Base-by-base conservation (phyloP, 2,888 invertebrate species). In the Parochlus steinenii region DNA sequence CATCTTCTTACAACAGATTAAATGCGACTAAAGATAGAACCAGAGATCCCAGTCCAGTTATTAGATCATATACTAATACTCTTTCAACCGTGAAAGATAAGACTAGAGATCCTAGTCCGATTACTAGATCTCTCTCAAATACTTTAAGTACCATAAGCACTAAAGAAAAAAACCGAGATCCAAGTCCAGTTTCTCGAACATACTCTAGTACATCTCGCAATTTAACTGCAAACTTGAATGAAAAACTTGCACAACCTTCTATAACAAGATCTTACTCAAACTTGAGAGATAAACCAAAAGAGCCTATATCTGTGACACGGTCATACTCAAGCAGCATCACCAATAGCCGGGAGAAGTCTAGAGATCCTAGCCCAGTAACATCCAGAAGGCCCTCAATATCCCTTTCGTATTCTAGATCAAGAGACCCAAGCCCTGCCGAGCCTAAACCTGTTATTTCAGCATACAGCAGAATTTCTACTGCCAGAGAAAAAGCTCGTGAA, bases 101-200 rank as follows among this genome's bases (percentile, higher is more conserved):
- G 11, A 56, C 57, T 0, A 40, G 58, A 17, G 57, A 58, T 40
- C 52, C 58, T 4, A 57, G 57, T 42, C 58, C 58, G 0, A 56
- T 62, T 36, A 20, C 3, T 5, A 31, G 23, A 31, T 15, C 12
- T 10, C 20, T 28, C 22, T 55, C 62, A 40, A 53, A 57, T 33
- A 44, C 53, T 29, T 26, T 49, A 4, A 61, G 52, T 43, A 52
- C 58, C 48, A n/a, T n/a, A n/a, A n/a, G n/a, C n/a, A n/a, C n/a
- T n/a, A n/a, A 33, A 28, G 26, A 16, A 17, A 26, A 29, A 53
- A 56, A 50, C 30, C 61, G 69, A 43, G 73, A 73, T 48, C 61
- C 65, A 10, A 72, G 69, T 48, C 66, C 70, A 40, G 51, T 55
- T n/a, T n/a, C n/a, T n/a, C n/a, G n/a, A n/a, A n/a, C n/a, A n/a